Percentiles rank a stretch among this genome's conserved stretches.
These are phyloP conservation scores for Paratilapia polleni DNA, from an alignment of 2,113 vertebrate species.

Conservation along the genomic window DNA sequence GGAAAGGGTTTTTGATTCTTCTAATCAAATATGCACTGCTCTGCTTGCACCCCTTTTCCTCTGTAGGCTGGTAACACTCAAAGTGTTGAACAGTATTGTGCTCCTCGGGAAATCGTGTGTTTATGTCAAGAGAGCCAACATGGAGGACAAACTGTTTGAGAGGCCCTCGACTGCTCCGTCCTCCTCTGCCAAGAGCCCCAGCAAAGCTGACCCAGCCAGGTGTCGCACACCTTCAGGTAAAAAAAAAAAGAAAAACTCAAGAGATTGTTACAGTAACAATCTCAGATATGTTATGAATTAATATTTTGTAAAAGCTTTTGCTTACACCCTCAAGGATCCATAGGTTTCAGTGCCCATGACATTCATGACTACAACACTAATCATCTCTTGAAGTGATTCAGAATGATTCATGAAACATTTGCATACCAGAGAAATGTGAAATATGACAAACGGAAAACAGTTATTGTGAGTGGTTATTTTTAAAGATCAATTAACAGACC, in stretches of 20 bases:
- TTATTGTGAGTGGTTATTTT: neutral
- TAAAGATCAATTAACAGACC: neutral
- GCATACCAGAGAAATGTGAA: neutral
- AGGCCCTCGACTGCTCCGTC: slow-evolving; percentile 67
- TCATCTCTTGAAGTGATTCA: neutral
- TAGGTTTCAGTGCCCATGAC: neutral
- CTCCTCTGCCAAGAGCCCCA: slow-evolving; percentile 76
- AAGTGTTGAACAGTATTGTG: slow-evolving; percentile 95
- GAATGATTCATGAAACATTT: slow-evolving; percentile 1
- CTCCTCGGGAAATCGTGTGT: slow-evolving; percentile 96
- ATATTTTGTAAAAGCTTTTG: neutral
- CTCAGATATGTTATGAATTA: neutral
- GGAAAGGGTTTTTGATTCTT: neutral
- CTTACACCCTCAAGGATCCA: neutral
- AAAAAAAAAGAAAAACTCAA: accelerated
- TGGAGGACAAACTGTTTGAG: slow-evolving; percentile 94
- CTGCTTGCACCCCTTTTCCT: neutral
- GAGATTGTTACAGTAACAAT: neutral
- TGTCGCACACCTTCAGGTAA: slow-evolving; percentile 83
- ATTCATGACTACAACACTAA: neutral
- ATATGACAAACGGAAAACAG: neutral
- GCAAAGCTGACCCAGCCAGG: slow-evolving; percentile 79
- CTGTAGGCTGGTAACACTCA: slow-evolving; percentile 89
- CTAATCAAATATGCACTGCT: neutral
- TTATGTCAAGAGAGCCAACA: slow-evolving; percentile 95